Conservation (phyloP, 1,140 invertebrate species). For the Drosophila rhopaloa region DNA sequence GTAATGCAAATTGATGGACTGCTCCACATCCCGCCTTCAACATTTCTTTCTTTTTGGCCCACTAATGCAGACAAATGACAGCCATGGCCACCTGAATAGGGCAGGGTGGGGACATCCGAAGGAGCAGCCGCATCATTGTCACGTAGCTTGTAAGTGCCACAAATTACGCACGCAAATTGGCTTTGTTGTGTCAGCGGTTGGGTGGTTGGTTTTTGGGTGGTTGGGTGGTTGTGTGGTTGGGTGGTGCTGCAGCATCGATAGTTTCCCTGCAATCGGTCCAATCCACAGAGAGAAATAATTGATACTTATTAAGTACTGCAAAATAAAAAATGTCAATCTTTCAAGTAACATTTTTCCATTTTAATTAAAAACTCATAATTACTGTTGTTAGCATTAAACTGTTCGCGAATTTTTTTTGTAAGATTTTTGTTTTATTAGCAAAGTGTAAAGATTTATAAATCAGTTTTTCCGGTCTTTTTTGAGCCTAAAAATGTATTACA, state of each 20-base stretch:
- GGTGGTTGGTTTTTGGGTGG: slow-evolving; percentile 1
- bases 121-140: slow-evolving; percentile 46
- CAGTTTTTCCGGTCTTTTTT: too few relatives aligned
- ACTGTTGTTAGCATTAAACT: background rate
- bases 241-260: slow-evolving; percentile 41
- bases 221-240: background rate
- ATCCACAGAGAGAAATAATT: slow-evolving; percentile 7
- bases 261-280: slow-evolving; percentile 31
- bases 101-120: background rate
- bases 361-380: background rate
- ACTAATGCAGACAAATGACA: slow-evolving; percentile 81
- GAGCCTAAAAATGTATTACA: too few relatives aligned
- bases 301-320: background rate
- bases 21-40: background rate
- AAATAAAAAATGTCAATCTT: too few relatives aligned
- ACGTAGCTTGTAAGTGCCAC: slow-evolving; percentile 78
- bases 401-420: too few relatives aligned
- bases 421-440: too few relatives aligned
- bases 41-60: background rate
- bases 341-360: too few relatives aligned
- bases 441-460: too few relatives aligned
- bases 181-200: slow-evolving; percentile 58
- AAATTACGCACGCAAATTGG: slow-evolving; percentile 83
- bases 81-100: slow-evolving; percentile 45
- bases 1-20: slow-evolving; percentile 69